Evolutionary conservation across 2,797 vertebrate genomes (phyloP).

Genomic region (Mormyrus hasselquistii): DNA sequence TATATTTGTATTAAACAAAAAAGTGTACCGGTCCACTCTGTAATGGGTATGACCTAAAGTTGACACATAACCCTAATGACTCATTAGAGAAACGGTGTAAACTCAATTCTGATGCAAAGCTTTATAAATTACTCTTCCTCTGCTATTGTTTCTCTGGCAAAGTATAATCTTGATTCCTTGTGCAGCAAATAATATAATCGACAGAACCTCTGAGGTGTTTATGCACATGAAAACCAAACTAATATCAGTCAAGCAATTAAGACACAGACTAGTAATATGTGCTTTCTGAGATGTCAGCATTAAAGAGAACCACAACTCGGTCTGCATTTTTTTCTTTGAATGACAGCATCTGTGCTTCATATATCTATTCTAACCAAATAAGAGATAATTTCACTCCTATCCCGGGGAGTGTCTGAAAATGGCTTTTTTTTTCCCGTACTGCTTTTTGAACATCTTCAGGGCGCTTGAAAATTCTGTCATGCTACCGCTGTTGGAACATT

Average conservation of each 20-base stretch:
- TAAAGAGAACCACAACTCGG: neutral
- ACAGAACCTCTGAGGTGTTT: neutral
- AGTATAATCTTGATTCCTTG: neutral
- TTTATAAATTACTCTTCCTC: neutral
- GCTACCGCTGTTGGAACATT: neutral
- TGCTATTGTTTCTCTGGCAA: neutral
- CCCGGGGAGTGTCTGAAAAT: neutral
- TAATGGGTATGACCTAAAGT: neutral
- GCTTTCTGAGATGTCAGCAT: neutral
- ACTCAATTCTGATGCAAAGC: neutral
- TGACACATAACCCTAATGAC: neutral
- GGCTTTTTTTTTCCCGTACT: neutral
- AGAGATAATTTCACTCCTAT: neutral
- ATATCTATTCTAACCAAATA: neutral
- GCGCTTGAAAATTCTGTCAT: neutral
- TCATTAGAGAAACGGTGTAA: neutral
- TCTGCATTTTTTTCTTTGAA: neutral
- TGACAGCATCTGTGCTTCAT: neutral
- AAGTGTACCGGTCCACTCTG: neutral
- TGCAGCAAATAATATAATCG: neutral
- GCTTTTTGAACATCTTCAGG: neutral
- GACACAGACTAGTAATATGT: neutral
- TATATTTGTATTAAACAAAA: neutral
- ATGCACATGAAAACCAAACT: neutral
- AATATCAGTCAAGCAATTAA: neutral